Evolutionary conservation across 1,140 invertebrate species (phyloP).

Genomic region (Triops cancriformis): DNA sequence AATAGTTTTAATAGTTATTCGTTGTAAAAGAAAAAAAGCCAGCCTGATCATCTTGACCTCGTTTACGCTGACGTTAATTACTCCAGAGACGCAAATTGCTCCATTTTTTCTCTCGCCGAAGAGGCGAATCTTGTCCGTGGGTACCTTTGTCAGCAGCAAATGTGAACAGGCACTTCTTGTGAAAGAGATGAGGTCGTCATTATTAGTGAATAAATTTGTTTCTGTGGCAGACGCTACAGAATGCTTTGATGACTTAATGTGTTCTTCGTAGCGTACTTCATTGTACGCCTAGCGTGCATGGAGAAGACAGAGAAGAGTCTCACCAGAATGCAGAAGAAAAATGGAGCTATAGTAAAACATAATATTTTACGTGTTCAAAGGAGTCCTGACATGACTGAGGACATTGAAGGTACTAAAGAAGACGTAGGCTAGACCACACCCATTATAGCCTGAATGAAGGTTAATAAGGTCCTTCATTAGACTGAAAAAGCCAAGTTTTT

Average conservation of each 20-base stretch:
- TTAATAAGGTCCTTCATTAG: background rate
- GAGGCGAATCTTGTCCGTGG: background rate
- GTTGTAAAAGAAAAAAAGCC: background rate
- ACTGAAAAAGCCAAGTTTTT: background rate
- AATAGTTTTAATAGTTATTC: too few species aligned
- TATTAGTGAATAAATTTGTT: background rate
- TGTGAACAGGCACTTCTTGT: background rate
- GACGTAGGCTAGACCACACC: background rate
- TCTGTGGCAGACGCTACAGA: background rate
- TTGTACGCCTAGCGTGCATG: background rate
- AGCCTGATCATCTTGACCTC: background rate
- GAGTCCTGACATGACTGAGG: background rate
- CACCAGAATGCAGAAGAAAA: background rate
- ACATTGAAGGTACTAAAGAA: background rate
- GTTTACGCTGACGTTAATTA: background rate
- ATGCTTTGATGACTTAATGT: background rate
- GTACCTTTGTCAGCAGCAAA: background rate
- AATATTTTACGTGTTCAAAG: background rate
- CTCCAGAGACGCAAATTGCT: background rate
- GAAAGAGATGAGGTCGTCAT: slow-evolving; percentile 5
- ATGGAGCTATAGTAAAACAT: background rate
- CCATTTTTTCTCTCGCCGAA: background rate
- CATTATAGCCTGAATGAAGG: background rate
- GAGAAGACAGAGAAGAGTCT: background rate
- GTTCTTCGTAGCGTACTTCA: background rate